These are phyloP conservation scores for Galaxias olidus DNA, from an alignment of 2,797 vertebrate species.

Conservation along the genomic window DNA sequence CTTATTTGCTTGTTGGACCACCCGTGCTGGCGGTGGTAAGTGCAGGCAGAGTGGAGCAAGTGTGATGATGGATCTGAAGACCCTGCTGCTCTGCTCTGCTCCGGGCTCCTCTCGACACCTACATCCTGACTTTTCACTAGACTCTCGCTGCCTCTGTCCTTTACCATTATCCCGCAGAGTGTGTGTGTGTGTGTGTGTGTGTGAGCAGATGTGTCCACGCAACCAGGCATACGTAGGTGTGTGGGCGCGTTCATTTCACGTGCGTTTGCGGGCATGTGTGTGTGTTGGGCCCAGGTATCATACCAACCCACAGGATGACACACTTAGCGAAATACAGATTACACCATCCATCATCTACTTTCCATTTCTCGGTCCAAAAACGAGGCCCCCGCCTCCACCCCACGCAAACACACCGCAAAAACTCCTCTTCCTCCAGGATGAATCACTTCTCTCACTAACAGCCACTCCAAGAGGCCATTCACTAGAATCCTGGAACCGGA, in stretches of 20 bases:
- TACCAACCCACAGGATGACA: no score
- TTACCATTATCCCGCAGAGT: conserved; percentile 13
- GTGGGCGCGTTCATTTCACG: not conserved
- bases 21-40: not conserved
- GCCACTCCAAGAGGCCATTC: not conserved
- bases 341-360: not conserved
- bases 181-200: not conserved
- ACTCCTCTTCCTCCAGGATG: not conserved
- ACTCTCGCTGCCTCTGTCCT: conserved; percentile 16
- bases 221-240: not conserved
- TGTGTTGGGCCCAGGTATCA: not conserved
- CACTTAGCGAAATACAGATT: not conserved
- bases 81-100: not conserved
- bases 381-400: not conserved
- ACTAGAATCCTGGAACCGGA: not conserved
- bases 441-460: not conserved
- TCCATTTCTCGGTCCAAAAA: not conserved
- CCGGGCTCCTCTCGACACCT: conserved; percentile 20
- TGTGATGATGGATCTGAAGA: not conserved
- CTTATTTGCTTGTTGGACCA: not conserved
- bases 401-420: not conserved
- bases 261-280: no score
- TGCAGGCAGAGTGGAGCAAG: no score
- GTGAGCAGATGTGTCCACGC: not conserved
- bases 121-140: conserved; percentile 42